phyloP scores from a whole-genome alignment of 2,797 vertebrate genomes.

The Scolopax rusticola region DNA sequence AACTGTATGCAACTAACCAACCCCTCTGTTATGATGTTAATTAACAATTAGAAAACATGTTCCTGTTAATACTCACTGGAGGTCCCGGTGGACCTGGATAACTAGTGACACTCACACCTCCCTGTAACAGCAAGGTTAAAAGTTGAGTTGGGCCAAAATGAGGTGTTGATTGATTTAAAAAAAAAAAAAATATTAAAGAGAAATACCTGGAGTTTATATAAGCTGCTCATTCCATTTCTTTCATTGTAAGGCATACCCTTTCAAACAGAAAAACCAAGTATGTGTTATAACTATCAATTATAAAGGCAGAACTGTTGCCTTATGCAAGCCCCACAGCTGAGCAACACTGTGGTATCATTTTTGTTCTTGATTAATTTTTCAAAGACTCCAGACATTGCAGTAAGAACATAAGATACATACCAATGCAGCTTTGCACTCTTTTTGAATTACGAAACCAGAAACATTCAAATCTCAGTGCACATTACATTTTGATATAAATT shows the following conservation, averaged over 20 bases:
- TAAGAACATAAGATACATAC: not conserved
- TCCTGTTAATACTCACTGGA: constrained; percentile 83
- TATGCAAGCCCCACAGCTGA: not conserved
- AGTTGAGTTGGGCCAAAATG: not conserved
- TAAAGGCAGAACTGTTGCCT: not conserved
- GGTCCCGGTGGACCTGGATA: constrained; percentile 91
- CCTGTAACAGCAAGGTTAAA: constrained; percentile 78
- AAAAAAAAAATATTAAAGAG: not conserved
- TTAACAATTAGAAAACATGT: not conserved
- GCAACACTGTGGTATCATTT: not conserved
- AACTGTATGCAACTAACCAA: not conserved
- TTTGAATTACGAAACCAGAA: not conserved
- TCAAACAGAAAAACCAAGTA: constrained; percentile 59
- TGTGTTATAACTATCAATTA: not conserved
- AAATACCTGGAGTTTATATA: constrained; percentile 98
- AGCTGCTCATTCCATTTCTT: constrained; percentile 95
- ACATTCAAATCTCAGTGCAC: not conserved
- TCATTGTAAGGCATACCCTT: constrained; percentile 88
- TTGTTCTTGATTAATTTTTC: not conserved
- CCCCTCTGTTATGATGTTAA: not conserved
- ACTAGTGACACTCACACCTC: constrained; percentile 83
- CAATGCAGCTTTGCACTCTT: not conserved
- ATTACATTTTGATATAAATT: not conserved
- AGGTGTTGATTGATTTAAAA: not conserved
- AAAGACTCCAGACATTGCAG: not conserved